Conservation (phyloP, 2,888 invertebrate genomes). For the Camptogramma bilineatum region DNA sequence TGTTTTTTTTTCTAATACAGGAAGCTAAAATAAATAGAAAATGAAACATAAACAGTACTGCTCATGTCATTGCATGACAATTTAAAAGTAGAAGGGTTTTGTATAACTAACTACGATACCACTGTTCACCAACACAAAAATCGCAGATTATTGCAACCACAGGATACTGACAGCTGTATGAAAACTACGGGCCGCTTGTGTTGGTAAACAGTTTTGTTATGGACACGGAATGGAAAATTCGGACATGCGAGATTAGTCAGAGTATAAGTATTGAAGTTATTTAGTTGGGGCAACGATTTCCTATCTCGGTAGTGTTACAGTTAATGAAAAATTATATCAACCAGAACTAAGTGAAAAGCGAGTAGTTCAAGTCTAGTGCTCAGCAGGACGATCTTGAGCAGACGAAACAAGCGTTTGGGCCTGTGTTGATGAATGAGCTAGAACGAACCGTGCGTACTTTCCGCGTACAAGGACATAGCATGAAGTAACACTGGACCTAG, state of each 20-base stretch:
- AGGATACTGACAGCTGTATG: neutral
- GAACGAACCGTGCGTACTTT: too few relatives aligned
- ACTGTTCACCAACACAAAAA: neutral
- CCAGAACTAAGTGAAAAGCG: too few relatives aligned
- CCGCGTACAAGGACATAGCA: too few relatives aligned
- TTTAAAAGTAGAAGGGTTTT: neutral
- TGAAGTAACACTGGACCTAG: too few relatives aligned
- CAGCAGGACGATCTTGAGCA: too few relatives aligned
- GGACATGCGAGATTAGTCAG: constrained; percentile 12
- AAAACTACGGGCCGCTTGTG: neutral
- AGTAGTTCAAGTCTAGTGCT: too few relatives aligned
- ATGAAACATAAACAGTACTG: neutral
- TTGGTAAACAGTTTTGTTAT: constrained; percentile 9
- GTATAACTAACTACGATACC: neutral
- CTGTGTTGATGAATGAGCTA: too few relatives aligned
- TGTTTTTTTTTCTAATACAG: neutral
- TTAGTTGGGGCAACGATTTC: constrained; percentile 24
- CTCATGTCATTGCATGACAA: neutral
- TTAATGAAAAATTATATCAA: too few relatives aligned
- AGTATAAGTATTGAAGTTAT: constrained; percentile 16
- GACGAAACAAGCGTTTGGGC: too few relatives aligned
- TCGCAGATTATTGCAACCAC: neutral
- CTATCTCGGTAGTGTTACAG: neutral
- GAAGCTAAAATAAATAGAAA: neutral
- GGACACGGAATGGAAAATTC: constrained; percentile 36